A percentile compares a stretch with the other conserved stretches of the same genome.
These are phyloP conservation scores for Norana najaformis DNA, from an alignment of 2,888 invertebrate species.

Conservation along the genomic window DNA sequence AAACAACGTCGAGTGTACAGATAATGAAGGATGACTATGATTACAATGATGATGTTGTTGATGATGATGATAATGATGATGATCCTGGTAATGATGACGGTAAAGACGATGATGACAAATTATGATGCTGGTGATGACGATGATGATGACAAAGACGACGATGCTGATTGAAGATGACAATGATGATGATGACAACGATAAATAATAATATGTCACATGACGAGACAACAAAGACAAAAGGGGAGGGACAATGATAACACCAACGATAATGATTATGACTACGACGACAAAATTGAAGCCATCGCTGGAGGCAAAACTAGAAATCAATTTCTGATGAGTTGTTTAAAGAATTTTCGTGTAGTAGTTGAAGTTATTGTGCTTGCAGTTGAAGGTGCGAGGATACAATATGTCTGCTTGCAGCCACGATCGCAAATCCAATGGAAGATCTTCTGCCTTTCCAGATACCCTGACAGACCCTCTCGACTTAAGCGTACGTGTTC, in stretches of 20 bases:
- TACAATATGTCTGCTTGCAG: background rate
- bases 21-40: too few species aligned
- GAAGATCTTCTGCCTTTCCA: background rate
- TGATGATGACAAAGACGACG: constrained; percentile 1
- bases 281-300: background rate
- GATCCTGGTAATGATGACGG: background rate
- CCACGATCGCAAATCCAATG: background rate
- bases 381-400: background rate
- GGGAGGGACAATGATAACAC: background rate
- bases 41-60: background rate
- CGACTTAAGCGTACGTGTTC: background rate
- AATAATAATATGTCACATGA: too few species aligned
- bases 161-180: background rate
- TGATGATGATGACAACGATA: too few species aligned
- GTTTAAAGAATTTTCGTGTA: background rate
- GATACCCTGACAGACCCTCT: background rate
- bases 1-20: background rate
- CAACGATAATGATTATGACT: background rate
- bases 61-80: background rate
- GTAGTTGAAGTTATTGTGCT: background rate
- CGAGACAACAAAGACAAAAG: background rate
- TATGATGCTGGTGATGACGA: background rate
- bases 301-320: background rate
- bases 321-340: background rate
- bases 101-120: background rate